Percentiles rank a stretch among this genome's conserved stretches.
phyloP scores from a whole-genome alignment of 2,113 vertebrate genomes.

The Otolemur garnettii region DNA sequence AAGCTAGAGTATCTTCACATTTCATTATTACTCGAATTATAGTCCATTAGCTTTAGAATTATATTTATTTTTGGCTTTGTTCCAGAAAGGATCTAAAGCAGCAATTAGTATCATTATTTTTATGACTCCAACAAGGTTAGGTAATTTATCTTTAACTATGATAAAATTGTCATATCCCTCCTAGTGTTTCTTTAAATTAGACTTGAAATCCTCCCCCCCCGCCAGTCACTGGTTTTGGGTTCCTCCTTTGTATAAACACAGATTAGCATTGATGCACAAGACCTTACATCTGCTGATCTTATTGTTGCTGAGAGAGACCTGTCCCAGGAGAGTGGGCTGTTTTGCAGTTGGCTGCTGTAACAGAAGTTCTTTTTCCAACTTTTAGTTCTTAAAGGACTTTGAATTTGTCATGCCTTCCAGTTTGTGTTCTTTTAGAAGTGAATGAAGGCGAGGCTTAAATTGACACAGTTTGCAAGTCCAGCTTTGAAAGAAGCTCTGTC shows the following conservation, averaged over 20 bases:
- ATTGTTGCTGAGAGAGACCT: conserved; percentile 61
- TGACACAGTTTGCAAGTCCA: conserved; percentile 22
- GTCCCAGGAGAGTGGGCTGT: conserved; percentile 64
- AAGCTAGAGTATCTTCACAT: conserved; percentile 60
- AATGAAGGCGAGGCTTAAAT: conserved; percentile 44
- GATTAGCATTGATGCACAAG: conserved; percentile 51
- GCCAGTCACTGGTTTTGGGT: conserved; percentile 55
- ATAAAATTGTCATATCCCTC: conserved; percentile 63
- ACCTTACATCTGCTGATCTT: conserved; percentile 64
- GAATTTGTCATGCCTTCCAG: conserved; percentile 21
- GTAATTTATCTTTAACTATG: conserved; percentile 57
- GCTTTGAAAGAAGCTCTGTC: conserved; percentile 67
- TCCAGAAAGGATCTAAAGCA: conserved; percentile 58
- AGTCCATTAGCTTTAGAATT: conserved; percentile 57
- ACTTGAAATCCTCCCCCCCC: conserved; percentile 13
- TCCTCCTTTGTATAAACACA: conserved; percentile 48
- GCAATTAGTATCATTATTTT: conserved; percentile 46
- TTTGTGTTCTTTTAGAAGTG: conserved; percentile 44
- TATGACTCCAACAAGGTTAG: conserved; percentile 61
- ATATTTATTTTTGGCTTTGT: conserved; percentile 68
- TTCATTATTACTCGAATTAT: conserved; percentile 46
- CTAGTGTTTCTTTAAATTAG: conserved; percentile 61
- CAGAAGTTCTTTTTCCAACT: conserved; percentile 63
- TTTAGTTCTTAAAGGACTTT: conserved; percentile 46
- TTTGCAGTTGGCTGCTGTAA: conserved; percentile 69